Conservation (phyloP, 2,113 vertebrate species). For the Oreotragus oreotragus region DNA sequence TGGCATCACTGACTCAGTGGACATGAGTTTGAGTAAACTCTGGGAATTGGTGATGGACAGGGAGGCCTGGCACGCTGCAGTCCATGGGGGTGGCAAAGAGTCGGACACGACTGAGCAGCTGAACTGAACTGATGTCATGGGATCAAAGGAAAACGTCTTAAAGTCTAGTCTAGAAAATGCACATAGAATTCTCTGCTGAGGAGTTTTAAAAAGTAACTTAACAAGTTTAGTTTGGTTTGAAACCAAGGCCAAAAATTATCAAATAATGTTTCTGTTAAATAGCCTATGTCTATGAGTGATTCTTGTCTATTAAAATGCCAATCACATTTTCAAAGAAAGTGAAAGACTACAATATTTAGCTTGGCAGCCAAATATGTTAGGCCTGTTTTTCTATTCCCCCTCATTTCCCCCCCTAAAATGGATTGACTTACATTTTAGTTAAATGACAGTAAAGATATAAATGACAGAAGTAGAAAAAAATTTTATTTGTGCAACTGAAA, state of each 20-base stretch:
- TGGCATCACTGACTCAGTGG: neutral
- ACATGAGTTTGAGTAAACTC: neutral
- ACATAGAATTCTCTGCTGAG: neutral
- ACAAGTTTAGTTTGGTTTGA: neutral
- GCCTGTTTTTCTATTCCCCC: neutral
- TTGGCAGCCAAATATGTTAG: neutral
- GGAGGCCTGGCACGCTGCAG: neutral
- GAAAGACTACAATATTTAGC: neutral
- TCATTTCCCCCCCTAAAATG: neutral
- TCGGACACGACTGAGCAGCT: no score
- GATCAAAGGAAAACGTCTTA: neutral
- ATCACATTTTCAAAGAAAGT: slow-evolving; percentile 24
- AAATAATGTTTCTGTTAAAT: neutral
- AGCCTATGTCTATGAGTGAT: neutral
- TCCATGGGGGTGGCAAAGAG: no score
- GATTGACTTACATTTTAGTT: neutral
- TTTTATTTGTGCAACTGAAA: neutral
- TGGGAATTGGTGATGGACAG: neutral
- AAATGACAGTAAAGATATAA: neutral
- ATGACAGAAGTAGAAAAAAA: neutral
- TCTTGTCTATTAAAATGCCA: neutral
- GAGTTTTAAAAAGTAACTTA: neutral
- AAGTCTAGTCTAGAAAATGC: neutral
- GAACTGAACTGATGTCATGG: neutral
- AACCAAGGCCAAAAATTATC: neutral